Evolutionary conservation across 2,113 vertebrate genomes (phyloP), one percentile per base, ranked within the genome.

Genomic region (Taxidea taxus): DNA sequence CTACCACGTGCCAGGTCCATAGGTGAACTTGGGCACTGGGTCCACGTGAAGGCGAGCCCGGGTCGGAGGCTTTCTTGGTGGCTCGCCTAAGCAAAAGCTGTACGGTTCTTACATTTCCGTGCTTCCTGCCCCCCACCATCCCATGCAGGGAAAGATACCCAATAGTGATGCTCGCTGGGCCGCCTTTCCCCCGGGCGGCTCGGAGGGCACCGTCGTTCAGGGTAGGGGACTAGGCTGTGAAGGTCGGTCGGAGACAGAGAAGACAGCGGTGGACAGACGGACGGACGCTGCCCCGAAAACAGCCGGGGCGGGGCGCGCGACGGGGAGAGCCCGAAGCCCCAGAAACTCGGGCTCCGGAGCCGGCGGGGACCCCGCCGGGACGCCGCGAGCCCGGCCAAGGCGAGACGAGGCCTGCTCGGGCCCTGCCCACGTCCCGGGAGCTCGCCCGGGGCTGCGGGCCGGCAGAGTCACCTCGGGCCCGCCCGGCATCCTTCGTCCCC

Each of bases 201-300:
- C 75, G 14, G 34, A 72, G 31, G 23, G 60, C 34, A 42, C 44
- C 2, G 1, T 68, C 0, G 2, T 9, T 80, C 7, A 0, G 51
- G 27, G 10, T 7, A 27, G 29, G 72, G 2, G 51, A 72, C 12
- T 23, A 56, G 54, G 14, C 54, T 1, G 3, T 11, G 9, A 27
- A 68, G 70, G 25, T n/a, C 11, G 37, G 37, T 25, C 1, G 2
- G 23, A 81, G 83, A 20, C 51, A 25, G 47, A 11, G 12, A 70
- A 68, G 77, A 58, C 10, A 0, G 34, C 4, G 1, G 51, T 10
- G 42, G 62, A 42, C 3, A 2, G 25, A 86, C 16, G 9, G 27
- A 37, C 2, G 2, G 44, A 10, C 42, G 16, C 12, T 1, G n/a
- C 39, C 0, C 0, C 18, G 51, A 39, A 29, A 42, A 23, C 9